Conservation (phyloP, 2,797 vertebrate species). For the Xenops minutus region DNA sequence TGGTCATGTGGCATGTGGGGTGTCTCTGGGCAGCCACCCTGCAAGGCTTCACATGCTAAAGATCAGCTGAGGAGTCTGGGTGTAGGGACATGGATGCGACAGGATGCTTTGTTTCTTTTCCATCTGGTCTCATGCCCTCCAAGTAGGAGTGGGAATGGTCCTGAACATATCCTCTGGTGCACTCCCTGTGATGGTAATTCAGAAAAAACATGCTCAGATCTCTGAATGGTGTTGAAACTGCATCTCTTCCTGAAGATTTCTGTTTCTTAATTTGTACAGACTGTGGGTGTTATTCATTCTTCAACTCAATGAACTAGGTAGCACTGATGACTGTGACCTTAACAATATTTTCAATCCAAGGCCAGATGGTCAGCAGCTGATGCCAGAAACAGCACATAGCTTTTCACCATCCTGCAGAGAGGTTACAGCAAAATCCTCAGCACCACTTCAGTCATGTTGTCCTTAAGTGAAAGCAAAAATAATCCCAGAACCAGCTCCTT, state of each 20-base stretch:
- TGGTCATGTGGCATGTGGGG: fast-evolving
- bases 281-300: background rate
- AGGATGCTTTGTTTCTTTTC: background rate
- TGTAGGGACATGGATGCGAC: background rate
- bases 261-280: background rate
- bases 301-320: background rate
- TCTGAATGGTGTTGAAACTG: background rate
- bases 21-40: background rate
- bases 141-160: background rate
- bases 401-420: background rate
- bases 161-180: fast-evolving
- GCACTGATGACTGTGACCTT: background rate
- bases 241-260: background rate
- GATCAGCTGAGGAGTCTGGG: background rate
- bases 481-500: background rate
- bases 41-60: background rate
- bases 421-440: background rate
- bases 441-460: background rate
- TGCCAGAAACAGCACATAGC: background rate
- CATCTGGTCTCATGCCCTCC: fast-evolving
- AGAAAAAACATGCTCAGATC: background rate
- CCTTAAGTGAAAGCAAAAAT: background rate
- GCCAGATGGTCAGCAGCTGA: background rate
- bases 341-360: background rate
- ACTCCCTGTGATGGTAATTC: background rate